A percentile compares a stretch with the other conserved stretches of the same genome.
phyloP scores from a whole-genome alignment of 2,113 vertebrate species.

The Oncorhynchus gorbuscha region DNA sequence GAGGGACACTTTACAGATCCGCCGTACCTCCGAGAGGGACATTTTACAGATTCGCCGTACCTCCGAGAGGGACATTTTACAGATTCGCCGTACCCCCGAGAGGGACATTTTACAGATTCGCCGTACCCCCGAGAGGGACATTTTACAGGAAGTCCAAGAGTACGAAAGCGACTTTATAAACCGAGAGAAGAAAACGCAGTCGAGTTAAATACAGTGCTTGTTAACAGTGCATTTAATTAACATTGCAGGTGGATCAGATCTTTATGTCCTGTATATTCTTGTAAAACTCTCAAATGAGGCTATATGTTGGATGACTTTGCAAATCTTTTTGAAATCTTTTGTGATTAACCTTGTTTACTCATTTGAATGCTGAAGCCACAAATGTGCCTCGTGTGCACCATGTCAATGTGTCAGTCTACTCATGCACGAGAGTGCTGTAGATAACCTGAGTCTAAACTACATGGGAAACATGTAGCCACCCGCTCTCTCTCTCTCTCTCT shows the following conservation, averaged over 20 bases:
- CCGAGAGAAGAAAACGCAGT: too few species aligned
- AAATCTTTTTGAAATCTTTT: constrained; percentile 4
- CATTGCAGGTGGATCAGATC: constrained; percentile 17
- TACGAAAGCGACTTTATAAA: too few species aligned
- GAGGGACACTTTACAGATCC: too few species aligned
- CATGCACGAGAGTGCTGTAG: not conserved
- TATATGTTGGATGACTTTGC: too few species aligned
- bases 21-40: too few species aligned
- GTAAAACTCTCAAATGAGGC: not conserved
- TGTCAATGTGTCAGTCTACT: constrained; percentile 12
- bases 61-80: too few species aligned
- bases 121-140: too few species aligned
- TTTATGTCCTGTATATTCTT: constrained; percentile 30
- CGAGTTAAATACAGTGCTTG: not conserved
- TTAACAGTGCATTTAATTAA: constrained; percentile 21
- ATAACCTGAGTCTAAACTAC: constrained; percentile 47
- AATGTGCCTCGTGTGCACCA: not conserved
- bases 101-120: too few species aligned
- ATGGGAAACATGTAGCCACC: constrained; percentile 66
- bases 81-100: too few species aligned
- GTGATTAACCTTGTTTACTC: constrained; percentile 44
- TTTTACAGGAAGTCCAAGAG: too few species aligned
- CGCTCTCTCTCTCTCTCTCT: constrained; percentile 52
- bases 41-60: too few species aligned
- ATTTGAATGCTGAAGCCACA: not conserved